These are phyloP conservation scores for Campoletis raptor DNA, from an alignment of 2,888 invertebrate genomes.

Conservation along the genomic window DNA sequence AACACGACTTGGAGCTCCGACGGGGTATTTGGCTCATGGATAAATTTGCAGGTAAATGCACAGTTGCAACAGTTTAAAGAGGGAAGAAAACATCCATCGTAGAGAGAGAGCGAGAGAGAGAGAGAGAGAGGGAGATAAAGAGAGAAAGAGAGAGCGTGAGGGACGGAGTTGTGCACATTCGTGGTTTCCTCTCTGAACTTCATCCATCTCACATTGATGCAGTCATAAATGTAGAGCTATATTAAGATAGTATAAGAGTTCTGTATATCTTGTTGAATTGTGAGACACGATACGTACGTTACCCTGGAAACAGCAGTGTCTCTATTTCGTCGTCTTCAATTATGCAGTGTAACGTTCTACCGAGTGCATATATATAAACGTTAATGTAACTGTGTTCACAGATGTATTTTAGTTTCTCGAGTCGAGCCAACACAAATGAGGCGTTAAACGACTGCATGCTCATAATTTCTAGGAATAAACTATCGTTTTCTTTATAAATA, in stretches of 20 bases:
- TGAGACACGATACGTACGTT: slow-evolving; percentile 50
- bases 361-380: slow-evolving; percentile 1
- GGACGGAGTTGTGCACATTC: neutral
- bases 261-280: slow-evolving; percentile 36
- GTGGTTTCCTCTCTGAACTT: neutral
- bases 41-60: slow-evolving; percentile 42
- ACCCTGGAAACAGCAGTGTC: slow-evolving; percentile 37
- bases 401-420: slow-evolving; percentile 50
- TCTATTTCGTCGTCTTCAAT: slow-evolving; percentile 32
- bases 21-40: slow-evolving; percentile 17
- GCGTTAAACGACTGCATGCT: slow-evolving; percentile 41
- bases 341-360: neutral
- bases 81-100: slow-evolving; percentile 33
- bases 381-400: neutral
- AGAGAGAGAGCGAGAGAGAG: neutral
- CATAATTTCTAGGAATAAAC: slow-evolving; percentile 33
- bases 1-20: slow-evolving; percentile 36
- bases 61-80: slow-evolving; percentile 13
- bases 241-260: slow-evolving; percentile 48
- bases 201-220: slow-evolving; percentile 28
- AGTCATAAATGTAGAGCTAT: slow-evolving; percentile 44
- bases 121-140: neutral
- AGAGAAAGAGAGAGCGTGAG: neutral
- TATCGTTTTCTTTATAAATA: slow-evolving; percentile 52
- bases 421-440: slow-evolving; percentile 49